These are phyloP conservation scores for Botia kubotai DNA, from an alignment of 2,797 vertebrate genomes.

Conservation along the genomic window DNA sequence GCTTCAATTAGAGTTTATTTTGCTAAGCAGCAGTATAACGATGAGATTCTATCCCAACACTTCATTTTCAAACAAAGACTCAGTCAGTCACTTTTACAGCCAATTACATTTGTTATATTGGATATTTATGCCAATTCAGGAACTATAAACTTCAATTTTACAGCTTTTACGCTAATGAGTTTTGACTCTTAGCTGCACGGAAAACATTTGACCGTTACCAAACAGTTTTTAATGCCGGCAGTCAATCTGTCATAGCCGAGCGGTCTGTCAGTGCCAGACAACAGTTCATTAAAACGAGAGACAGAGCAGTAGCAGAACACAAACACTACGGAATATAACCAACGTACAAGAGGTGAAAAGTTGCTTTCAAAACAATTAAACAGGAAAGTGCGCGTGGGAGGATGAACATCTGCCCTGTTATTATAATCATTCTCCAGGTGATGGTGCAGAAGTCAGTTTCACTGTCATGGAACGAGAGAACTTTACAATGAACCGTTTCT, in stretches of 20 bases:
- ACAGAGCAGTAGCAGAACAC: neutral
- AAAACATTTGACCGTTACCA: conserved; percentile 30
- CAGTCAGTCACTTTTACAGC: conserved; percentile 47
- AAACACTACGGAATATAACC: neutral
- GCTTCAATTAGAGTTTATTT: conserved; percentile 31
- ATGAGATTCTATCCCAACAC: conserved; percentile 28
- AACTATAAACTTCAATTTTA: conserved; percentile 23
- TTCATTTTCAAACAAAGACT: conserved; percentile 37
- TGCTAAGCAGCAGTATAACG: conserved; percentile 1
- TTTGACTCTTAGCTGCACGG: conserved; percentile 20
- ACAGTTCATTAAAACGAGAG: conserved; percentile 1
- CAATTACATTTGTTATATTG: conserved; percentile 39
- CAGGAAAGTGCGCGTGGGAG: neutral
- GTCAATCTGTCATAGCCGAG: conserved; percentile 26
- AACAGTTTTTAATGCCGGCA: conserved; percentile 31
- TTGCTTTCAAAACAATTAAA: neutral
- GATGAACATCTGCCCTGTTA: neutral
- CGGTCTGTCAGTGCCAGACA: neutral
- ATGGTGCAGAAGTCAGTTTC: neutral
- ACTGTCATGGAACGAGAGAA: neutral
- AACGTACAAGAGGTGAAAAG: neutral
- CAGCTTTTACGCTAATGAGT: conserved; percentile 30
- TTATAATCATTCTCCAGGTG: conserved; percentile 3
- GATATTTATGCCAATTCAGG: conserved; percentile 41
- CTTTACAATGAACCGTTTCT: no score